These are phyloP conservation scores for Platerodrilus igneus DNA, from an alignment of 2,888 invertebrate species.

Conservation along the genomic window DNA sequence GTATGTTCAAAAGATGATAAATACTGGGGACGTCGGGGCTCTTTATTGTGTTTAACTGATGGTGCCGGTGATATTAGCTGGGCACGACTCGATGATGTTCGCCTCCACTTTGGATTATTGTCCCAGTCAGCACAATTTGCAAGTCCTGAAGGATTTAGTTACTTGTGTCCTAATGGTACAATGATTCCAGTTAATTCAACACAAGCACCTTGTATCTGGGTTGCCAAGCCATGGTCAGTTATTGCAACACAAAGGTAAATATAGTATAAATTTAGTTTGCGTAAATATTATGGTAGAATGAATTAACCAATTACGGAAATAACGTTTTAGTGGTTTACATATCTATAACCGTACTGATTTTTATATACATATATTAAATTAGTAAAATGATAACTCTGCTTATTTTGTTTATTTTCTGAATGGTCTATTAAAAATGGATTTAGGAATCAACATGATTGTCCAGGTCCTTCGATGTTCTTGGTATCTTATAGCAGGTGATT, in stretches of 20 bases:
- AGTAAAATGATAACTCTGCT: too few species aligned
- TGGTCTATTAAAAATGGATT: too few species aligned
- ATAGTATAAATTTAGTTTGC: too few species aligned
- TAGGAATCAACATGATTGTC: too few species aligned
- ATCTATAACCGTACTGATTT: too few species aligned
- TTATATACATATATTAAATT: too few species aligned
- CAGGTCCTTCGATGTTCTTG: too few species aligned
- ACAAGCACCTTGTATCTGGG: constrained; percentile 69
- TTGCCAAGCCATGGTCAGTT: constrained; percentile 73
- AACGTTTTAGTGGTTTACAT: too few species aligned
- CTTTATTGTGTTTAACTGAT: constrained; percentile 73
- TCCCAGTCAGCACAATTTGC: constrained; percentile 44
- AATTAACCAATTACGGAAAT: too few species aligned
- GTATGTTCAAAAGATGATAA: constrained; percentile 65
- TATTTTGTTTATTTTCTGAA: too few species aligned
- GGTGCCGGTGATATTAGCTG: constrained; percentile 78
- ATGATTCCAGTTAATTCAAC: constrained; percentile 54
- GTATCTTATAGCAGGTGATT: too few species aligned
- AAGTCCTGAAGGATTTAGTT: constrained; percentile 56
- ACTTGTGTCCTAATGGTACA: constrained; percentile 72
- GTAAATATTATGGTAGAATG: neutral
- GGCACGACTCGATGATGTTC: constrained; percentile 68
- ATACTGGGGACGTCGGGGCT: constrained; percentile 79
- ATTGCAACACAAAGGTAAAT: constrained; percentile 61
- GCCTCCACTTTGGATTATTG: constrained; percentile 59